Conservation (phyloP, 2,888 invertebrate species). For the Aromia moschata region DNA sequence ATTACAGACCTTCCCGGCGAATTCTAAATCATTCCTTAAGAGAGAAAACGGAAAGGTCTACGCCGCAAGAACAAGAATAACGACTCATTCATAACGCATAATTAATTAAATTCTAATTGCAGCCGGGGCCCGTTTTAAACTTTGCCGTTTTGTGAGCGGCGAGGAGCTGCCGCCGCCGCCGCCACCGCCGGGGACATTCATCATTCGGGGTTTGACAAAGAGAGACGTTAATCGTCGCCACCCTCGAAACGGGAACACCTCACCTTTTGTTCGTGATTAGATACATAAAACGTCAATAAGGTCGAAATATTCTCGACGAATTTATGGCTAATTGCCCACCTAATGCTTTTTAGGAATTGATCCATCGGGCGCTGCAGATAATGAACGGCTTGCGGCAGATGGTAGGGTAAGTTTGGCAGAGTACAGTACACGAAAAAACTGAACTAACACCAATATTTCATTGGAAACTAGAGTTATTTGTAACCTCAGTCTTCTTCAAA, state of each 20-base stretch:
- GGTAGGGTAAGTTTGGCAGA: no score
- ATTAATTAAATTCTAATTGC: constrained; percentile 65
- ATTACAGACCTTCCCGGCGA: constrained; percentile 50
- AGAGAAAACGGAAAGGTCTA: constrained; percentile 40
- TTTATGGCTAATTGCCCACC: constrained; percentile 2
- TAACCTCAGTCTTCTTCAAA: no score
- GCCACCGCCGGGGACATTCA: constrained; percentile 62
- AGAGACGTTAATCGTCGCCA: constrained; percentile 60
- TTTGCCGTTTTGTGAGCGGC: constrained; percentile 60
- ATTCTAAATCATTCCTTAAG: constrained; percentile 50
- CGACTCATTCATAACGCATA: constrained; percentile 62
- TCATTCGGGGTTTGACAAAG: constrained; percentile 63
- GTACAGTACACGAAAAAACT: no score
- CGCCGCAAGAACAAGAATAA: constrained; percentile 50
- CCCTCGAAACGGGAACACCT: constrained; percentile 29
- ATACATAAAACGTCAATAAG: constrained; percentile 27
- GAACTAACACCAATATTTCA: no score
- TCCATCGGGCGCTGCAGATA: no score
- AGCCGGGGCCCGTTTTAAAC: constrained; percentile 59
- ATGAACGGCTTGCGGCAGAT: no score
- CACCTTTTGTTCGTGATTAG: constrained; percentile 30
- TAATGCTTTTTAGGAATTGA: not conserved
- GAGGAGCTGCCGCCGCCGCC: no score
- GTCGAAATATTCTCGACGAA: constrained; percentile 1
- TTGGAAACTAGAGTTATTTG: no score